Evolutionary conservation across 2,797 vertebrate genomes (phyloP).

Genomic region (Malurus leucopterus): DNA sequence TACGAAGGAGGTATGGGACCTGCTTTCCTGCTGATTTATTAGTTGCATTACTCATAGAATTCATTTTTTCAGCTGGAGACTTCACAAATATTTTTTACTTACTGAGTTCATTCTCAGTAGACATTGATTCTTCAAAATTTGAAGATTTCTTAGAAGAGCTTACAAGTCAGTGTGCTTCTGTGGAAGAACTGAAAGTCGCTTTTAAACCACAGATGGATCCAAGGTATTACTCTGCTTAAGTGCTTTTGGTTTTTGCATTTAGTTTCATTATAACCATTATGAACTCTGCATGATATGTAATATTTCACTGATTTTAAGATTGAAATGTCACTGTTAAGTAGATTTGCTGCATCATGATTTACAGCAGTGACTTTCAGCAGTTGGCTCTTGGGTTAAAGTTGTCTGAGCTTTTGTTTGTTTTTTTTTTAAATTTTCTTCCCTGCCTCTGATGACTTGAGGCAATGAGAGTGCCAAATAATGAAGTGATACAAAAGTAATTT

Average conservation of each 20-base stretch:
- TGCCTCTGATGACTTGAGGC: not conserved
- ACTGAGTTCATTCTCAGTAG: conserved; percentile 79
- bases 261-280: not conserved
- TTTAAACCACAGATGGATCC: conserved; percentile 91
- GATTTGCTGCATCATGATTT: not conserved
- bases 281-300: not conserved
- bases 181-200: conserved; percentile 87
- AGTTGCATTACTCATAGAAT: not conserved
- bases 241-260: not conserved
- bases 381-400: not conserved
- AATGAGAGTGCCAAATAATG: not conserved
- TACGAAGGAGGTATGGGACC: not conserved
- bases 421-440: accelerated
- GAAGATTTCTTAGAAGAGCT: conserved; percentile 75
- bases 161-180: conserved; percentile 82
- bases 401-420: not conserved
- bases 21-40: not conserved
- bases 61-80: conserved; percentile 80
- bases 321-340: not conserved
- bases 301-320: not conserved
- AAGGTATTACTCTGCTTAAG: conserved; percentile 71
- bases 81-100: conserved; percentile 92
- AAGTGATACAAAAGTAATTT: not conserved
- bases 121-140: conserved; percentile 18
- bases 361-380: not conserved